phyloP scores from a whole-genome alignment of 23 tunicate species.

The Diplosoma virens region DNA sequence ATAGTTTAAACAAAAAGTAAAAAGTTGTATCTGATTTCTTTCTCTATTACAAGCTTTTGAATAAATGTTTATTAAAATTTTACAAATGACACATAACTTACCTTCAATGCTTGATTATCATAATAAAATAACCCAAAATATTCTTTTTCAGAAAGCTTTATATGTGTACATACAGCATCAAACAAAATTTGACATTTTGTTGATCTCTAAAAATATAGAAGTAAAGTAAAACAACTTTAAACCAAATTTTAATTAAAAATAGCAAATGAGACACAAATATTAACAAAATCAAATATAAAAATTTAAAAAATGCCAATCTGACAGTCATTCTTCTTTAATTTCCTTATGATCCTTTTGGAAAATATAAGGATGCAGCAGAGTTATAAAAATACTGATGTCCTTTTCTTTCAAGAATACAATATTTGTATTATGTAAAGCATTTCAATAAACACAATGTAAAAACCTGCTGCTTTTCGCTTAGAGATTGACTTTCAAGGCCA shows the following conservation, averaged over 20 bases:
- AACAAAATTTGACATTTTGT: conserved; percentile 50
- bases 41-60: background rate
- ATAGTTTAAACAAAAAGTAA: background rate
- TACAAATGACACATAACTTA: conserved; percentile 9
- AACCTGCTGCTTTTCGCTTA: too few relatives aligned
- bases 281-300: background rate
- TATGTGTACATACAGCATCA: conserved; percentile 61
- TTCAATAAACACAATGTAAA: too few relatives aligned
- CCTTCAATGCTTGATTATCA: conserved; percentile 45
- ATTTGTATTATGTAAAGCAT: too few relatives aligned
- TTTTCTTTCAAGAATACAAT: too few relatives aligned
- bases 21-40: background rate
- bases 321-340: background rate
- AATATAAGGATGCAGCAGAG: too few relatives aligned
- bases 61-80: background rate
- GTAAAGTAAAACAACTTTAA: background rate
- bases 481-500: too few relatives aligned
- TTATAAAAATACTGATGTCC: too few relatives aligned
- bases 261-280: too few relatives aligned
- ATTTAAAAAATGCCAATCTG: background rate
- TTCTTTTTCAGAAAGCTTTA: conserved; percentile 72
- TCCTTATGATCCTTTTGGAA: too few relatives aligned
- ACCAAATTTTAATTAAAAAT: too few relatives aligned
- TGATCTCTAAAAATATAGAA: conserved; percentile 39
- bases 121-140: conserved; percentile 74